These are phyloP conservation scores for Cheilosia urbana DNA, from an alignment of 2,888 invertebrate species.

Conservation along the genomic window DNA sequence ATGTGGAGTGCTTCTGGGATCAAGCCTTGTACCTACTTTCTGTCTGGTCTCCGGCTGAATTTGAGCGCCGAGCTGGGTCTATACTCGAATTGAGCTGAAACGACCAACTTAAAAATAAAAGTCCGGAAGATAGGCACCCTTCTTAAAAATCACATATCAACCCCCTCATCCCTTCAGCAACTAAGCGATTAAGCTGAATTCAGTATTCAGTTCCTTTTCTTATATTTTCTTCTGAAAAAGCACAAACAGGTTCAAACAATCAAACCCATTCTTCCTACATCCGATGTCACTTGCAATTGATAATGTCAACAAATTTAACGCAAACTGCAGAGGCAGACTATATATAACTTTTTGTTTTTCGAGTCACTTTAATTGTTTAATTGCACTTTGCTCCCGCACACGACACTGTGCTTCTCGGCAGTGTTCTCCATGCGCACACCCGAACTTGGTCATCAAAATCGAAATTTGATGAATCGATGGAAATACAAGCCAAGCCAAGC, in stretches of 20 bases:
- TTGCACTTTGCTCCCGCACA: conserved; percentile 39
- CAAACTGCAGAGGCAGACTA: conserved; percentile 50
- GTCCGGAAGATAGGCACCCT: no score
- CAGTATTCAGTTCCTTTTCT: no score
- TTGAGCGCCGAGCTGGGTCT: no score
- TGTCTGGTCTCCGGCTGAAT: no score
- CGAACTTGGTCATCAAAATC: conserved; percentile 31
- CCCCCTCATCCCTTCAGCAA: no score
- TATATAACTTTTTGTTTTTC: background rate
- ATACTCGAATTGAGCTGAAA: no score
- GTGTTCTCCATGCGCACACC: background rate
- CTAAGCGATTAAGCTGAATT: no score
- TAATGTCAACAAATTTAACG: conserved; percentile 32
- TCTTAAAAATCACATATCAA: no score
- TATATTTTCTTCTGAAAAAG: no score
- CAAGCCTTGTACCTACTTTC: no score
- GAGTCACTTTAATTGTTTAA: conserved; percentile 42
- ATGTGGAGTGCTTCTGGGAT: no score
- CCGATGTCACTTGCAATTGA: conserved; percentile 15
- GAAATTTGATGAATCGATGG: conserved; percentile 45
- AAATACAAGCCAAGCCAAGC: conserved; percentile 15
- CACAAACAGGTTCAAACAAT: background rate
- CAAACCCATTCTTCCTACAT: background rate
- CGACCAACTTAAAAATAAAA: no score
- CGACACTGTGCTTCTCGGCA: background rate